phyloP scores from a whole-genome alignment of 2,888 invertebrate genomes.

The Drosophila tanythrix region DNA sequence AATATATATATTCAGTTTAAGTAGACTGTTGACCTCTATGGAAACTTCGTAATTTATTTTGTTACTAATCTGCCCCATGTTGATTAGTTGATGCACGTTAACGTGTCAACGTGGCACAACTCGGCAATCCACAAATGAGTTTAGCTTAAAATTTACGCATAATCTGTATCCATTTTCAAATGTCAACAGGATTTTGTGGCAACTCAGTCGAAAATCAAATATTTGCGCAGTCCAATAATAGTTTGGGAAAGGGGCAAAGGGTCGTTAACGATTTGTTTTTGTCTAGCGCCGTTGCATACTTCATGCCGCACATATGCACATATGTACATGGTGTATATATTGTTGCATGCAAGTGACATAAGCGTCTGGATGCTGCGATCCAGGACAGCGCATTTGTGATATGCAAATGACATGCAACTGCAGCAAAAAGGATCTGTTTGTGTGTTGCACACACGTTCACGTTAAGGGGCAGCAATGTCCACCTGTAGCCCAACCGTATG shows the following conservation, averaged over 20 bases:
- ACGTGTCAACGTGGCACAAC: neutral
- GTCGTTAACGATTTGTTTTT: conserved; percentile 7
- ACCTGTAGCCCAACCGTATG: conserved; percentile 57
- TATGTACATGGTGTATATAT: conserved; percentile 13
- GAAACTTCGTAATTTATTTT: neutral
- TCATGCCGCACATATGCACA: neutral
- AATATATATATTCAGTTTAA: neutral
- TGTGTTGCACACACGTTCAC: conserved; percentile 19
- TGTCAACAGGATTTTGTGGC: conserved; percentile 28
- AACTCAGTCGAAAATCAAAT: conserved; percentile 20
- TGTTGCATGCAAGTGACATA: conserved; percentile 49
- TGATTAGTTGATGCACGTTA: neutral
- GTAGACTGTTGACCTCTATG: neutral
- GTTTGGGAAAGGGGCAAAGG: neutral
- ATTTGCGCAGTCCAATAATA: conserved; percentile 39
- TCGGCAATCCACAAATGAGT: neutral
- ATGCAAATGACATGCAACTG: conserved; percentile 62
- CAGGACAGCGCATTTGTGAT: conserved; percentile 15
- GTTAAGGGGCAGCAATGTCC: conserved; percentile 27
- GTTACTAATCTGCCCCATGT: neutral
- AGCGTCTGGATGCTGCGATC: conserved; percentile 10
- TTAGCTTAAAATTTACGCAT: conserved; percentile 1
- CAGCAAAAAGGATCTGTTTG: neutral
- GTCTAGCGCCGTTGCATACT: neutral
- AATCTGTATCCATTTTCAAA: conserved; percentile 12